Conservation (phyloP, 2,888 invertebrate genomes). For the Drosophila tripunctata region DNA sequence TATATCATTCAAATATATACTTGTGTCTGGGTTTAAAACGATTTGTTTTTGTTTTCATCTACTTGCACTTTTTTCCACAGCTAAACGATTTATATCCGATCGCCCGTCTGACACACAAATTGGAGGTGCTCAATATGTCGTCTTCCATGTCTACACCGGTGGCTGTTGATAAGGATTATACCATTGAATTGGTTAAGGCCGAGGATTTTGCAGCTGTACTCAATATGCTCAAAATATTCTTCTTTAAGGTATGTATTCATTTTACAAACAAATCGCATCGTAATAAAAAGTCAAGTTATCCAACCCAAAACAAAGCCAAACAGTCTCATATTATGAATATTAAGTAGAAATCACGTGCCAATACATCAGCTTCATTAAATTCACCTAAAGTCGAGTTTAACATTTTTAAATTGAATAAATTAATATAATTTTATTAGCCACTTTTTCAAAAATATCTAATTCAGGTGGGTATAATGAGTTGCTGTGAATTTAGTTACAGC, state of each 20-base stretch:
- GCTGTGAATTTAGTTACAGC: too few relatives aligned
- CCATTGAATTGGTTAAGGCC: constrained; percentile 83
- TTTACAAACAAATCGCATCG: constrained; percentile 3
- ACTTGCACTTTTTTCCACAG: constrained; percentile 63
- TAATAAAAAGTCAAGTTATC: not conserved
- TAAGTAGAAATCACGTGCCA: constrained; percentile 13
- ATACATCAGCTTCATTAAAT: constrained; percentile 17
- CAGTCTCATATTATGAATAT: constrained; percentile 21
- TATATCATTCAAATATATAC: constrained; percentile 6
- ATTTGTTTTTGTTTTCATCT: constrained; percentile 48
- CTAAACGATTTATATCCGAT: constrained; percentile 83
- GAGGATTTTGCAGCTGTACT: constrained; percentile 86
- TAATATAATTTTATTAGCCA: not conserved
- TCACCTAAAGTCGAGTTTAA: constrained; percentile 18
- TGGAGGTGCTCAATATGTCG: constrained; percentile 81
- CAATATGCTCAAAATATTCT: constrained; percentile 86
- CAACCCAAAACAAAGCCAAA: constrained; percentile 6
- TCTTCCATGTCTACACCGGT: constrained; percentile 28
- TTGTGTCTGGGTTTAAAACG: constrained; percentile 35
- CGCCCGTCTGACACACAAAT: constrained; percentile 82
- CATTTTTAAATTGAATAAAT: constrained; percentile 25
- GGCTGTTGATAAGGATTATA: constrained; percentile 74
- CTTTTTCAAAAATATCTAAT: not conserved
- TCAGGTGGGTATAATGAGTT: not conserved
- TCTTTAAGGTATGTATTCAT: constrained; percentile 85